Evolutionary conservation across 2,113 vertebrate genomes (phyloP).

Genomic region (Ctenodactylus gundi): DNA sequence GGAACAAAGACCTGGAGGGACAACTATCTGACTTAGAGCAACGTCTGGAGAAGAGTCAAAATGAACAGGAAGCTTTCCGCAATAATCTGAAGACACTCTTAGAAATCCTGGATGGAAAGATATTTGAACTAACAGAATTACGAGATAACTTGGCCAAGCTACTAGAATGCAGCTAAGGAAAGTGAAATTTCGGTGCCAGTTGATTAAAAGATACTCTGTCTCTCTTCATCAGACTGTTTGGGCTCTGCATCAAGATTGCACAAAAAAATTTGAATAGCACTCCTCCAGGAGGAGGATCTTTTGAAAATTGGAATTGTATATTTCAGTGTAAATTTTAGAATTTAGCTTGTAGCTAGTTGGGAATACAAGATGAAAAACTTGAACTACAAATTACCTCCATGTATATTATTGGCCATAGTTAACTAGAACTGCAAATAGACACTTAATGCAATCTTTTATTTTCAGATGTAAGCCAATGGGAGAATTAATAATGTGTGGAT

Average conservation of each 20-base stretch:
- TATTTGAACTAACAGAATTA: conserved; percentile 99
- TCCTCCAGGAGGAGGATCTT: conserved; percentile 83
- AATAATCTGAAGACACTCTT: conserved; percentile 98
- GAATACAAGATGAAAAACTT: conserved; percentile 83
- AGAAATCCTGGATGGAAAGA: conserved; percentile 98
- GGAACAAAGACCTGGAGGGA: conserved; percentile 95
- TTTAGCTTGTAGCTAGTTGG: conserved; percentile 81
- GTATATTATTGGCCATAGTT: conserved; percentile 86
- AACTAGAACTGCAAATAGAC: conserved; percentile 84
- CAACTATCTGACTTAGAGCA: conserved; percentile 95
- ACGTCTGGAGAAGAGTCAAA: conserved; percentile 97
- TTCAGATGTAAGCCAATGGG: conserved; percentile 79
- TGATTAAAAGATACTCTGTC: conserved; percentile 85
- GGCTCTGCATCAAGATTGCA: conserved; percentile 87
- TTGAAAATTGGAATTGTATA: conserved; percentile 86
- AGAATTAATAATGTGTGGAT: conserved; percentile 82
- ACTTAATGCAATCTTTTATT: conserved; percentile 81
- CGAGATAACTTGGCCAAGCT: conserved; percentile 97
- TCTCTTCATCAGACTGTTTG: conserved; percentile 85
- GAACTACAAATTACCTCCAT: conserved; percentile 90
- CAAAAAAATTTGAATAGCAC: conserved; percentile 79
- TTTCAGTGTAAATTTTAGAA: conserved; percentile 86
- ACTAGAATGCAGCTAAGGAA: conserved; percentile 96
- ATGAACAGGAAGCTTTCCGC: conserved; percentile 96
- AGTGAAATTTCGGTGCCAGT: conserved; percentile 83